A percentile compares a stretch with the other conserved stretches of the same genome.
Evolutionary conservation across 2,888 invertebrate species (phyloP).

Genomic region (Cacoxenus indagator): DNA sequence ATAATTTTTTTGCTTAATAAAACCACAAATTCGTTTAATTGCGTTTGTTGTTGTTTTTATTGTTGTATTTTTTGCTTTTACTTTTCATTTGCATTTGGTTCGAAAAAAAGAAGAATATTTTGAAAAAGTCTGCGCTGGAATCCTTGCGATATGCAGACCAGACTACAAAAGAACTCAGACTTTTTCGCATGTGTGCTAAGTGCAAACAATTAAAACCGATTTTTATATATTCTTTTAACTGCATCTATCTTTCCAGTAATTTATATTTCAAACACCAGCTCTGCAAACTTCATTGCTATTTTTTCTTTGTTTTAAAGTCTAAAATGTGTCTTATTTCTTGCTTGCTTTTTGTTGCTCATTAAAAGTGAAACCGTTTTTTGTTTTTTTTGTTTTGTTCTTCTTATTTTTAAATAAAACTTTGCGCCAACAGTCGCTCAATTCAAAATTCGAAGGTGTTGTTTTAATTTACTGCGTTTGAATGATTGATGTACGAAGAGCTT

Average conservation of each 20-base stretch:
- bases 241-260: background rate
- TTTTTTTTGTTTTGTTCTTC: slow-evolving; percentile 43
- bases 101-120: too few relatives aligned
- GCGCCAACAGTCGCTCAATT: background rate
- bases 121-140: background rate
- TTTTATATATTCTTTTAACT: slow-evolving; percentile 3
- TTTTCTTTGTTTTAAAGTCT: background rate
- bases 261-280: background rate
- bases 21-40: slow-evolving; percentile 41
- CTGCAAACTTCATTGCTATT: background rate
- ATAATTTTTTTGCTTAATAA: slow-evolving; percentile 16
- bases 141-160: background rate
- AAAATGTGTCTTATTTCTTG: background rate
- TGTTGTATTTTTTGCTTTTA: slow-evolving; percentile 34
- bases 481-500: too few relatives aligned
- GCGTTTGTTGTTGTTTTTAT: slow-evolving; percentile 33
- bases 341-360: slow-evolving; percentile 26
- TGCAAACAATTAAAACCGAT: slow-evolving; percentile 40
- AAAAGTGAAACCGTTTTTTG: slow-evolving; percentile 63
- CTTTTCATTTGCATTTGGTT: background rate
- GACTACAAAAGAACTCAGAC: slow-evolving; percentile 7
- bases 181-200: slow-evolving; percentile 44
- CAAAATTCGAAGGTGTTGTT: background rate
- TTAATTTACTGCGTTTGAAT: background rate
- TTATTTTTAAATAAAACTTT: slow-evolving; percentile 6